Evolutionary conservation across 2,888 invertebrate genomes (phyloP).

Genomic region (Ashinkailepas kermadecensis): DNA sequence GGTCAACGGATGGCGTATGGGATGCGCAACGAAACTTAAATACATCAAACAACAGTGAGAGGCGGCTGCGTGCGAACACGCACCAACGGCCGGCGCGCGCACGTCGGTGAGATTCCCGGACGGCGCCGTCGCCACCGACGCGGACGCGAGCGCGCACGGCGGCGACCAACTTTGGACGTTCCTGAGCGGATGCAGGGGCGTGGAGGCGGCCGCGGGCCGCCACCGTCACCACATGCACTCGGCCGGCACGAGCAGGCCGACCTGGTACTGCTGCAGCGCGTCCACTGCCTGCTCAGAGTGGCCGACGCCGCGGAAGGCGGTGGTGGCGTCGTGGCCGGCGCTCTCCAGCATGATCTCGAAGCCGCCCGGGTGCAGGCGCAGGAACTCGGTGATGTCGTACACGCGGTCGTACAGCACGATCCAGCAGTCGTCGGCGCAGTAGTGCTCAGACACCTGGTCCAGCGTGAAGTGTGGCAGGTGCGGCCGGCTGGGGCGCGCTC

Average conservation of each 20-base stretch:
- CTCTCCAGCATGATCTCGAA: slow-evolving; percentile 71
- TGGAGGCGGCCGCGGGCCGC: too few relatives aligned
- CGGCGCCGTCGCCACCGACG: too few relatives aligned
- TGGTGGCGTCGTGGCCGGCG: slow-evolving; percentile 74
- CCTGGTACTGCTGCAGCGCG: slow-evolving; percentile 57
- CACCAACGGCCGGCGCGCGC: too few relatives aligned
- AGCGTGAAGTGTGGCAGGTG: slow-evolving; percentile 42
- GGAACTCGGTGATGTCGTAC: slow-evolving; percentile 69
- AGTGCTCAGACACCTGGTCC: slow-evolving; percentile 68
- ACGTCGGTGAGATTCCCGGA: too few relatives aligned
- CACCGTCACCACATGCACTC: slow-evolving; percentile 66
- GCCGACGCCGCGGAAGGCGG: slow-evolving; percentile 70
- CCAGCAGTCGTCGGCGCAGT: slow-evolving; percentile 68
- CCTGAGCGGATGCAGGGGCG: too few relatives aligned
- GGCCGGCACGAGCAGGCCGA: slow-evolving; percentile 66
- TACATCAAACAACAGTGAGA: too few relatives aligned
- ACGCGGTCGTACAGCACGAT: slow-evolving; percentile 77
- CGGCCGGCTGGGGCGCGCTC: slow-evolving; percentile 34
- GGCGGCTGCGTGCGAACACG: too few relatives aligned
- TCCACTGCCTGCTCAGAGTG: slow-evolving; percentile 60
- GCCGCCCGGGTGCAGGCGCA: slow-evolving; percentile 74
- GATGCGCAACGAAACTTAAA: too few relatives aligned
- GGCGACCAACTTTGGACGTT: too few relatives aligned
- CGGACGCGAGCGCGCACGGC: too few relatives aligned
- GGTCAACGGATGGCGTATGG: too few relatives aligned